These are phyloP conservation scores for Sympetrum striolatum DNA, from an alignment of 2,888 invertebrate species.

Conservation along the genomic window DNA sequence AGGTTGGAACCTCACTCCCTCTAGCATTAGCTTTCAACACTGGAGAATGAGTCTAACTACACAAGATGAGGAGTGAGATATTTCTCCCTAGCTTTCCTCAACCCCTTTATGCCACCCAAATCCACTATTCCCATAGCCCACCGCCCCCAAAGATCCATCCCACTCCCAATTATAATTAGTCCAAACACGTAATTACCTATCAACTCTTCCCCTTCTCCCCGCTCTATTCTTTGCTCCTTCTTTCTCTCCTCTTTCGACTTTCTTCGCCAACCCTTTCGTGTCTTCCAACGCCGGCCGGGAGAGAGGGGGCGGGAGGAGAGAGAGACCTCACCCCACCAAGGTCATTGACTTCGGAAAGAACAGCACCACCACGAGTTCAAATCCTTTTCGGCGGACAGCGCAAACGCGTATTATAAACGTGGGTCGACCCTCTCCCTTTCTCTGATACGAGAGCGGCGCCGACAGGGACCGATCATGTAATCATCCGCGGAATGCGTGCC, in stretches of 20 bases:
- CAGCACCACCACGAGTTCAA: constrained; percentile 37
- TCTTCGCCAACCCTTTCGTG: neutral
- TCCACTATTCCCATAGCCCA: too few relatives aligned
- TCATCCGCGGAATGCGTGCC: neutral
- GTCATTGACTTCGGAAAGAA: constrained; percentile 41
- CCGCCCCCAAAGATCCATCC: neutral
- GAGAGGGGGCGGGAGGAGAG: neutral
- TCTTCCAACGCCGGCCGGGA: neutral
- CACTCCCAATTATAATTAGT: neutral
- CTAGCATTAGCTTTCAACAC: too few relatives aligned
- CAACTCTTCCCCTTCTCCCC: neutral
- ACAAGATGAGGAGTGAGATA: too few relatives aligned
- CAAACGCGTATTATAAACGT: constrained; percentile 15
- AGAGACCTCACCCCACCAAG: constrained; percentile 30
- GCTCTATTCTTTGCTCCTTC: neutral
- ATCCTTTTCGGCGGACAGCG: constrained; percentile 42
- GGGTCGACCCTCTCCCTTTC: neutral
- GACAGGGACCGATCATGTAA: neutral
- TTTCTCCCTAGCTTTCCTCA: too few relatives aligned
- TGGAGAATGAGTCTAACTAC: too few relatives aligned
- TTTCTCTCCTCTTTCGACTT: neutral
- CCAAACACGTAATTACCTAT: neutral
- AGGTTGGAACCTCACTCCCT: too few relatives aligned
- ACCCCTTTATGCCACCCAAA: too few relatives aligned
- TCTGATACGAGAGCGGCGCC: neutral